Conservation (phyloP, 2,888 invertebrate species). For the Lacanobia oleracea region DNA sequence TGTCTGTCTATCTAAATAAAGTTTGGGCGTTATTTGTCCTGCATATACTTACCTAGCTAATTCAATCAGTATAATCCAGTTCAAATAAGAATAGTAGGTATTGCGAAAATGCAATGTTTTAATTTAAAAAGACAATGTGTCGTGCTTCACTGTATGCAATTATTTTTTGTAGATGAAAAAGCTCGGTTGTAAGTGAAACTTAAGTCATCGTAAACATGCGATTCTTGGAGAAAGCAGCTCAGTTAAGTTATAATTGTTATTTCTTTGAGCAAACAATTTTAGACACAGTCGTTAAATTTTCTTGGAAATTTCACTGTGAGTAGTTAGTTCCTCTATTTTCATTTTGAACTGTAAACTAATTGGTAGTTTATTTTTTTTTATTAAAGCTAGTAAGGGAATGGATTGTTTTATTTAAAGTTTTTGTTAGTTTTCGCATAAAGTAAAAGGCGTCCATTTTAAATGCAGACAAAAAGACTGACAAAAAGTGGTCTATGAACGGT, state of each 20-base stretch:
- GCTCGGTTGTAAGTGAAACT: background rate
- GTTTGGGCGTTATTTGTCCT: background rate
- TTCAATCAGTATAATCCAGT: background rate
- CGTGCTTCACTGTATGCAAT: background rate
- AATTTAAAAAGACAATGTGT: background rate
- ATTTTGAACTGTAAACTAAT: conserved; percentile 30
- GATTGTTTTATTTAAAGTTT: background rate
- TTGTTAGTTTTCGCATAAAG: background rate
- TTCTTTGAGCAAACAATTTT: conserved; percentile 19
- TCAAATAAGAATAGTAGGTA: too few species aligned
- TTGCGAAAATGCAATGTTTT: background rate
- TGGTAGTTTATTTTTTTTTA: conserved; percentile 22
- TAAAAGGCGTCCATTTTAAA: too few species aligned
- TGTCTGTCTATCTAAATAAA: background rate
- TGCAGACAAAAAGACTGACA: too few species aligned
- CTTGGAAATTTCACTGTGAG: conserved; percentile 8
- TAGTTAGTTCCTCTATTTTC: background rate
- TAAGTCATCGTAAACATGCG: conserved; percentile 2
- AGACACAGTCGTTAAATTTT: conserved; percentile 11
- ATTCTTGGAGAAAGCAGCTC: background rate
- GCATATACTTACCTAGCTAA: background rate
- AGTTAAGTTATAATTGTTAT: conserved; percentile 1
- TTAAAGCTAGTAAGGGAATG: background rate
- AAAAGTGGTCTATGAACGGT: too few species aligned
- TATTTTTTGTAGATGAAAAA: background rate